Base-by-base conservation (phyloP, 2,113 vertebrate species). In the Clinocottus analis region DNA sequence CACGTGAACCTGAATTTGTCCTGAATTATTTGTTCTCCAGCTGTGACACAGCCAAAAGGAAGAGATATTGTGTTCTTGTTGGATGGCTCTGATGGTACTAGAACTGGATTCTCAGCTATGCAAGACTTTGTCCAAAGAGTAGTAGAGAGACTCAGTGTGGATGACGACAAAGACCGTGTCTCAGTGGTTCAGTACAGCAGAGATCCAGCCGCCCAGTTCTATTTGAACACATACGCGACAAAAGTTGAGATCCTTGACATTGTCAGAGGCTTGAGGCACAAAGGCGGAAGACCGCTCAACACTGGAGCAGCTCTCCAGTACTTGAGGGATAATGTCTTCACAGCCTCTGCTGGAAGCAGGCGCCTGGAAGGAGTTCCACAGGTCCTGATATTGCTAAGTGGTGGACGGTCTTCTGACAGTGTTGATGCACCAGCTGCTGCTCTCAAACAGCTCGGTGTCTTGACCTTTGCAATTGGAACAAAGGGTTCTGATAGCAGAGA, bases 301-400 rank as follows among this genome's bases (percentile, higher is more conserved):
- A 82, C 95, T 43, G 96, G 96, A 74, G 91, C 87, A 0, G 85
- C 85, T 16, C 90, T 97, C 72, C 93, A 96, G n/a, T 94, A 92
- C 2, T 89, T 93, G 0, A 37, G 83, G 81, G 91, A 87, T 11
- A 79, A 93, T 21, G 77, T 97, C 51, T 96, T 96, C 2, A 95
- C 94, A 35, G 87, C 62, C 63, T 89, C 93, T 0, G 92, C 95
- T 0, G 96, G 96, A 8, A 96, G 96, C 84, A 95, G 96, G 37
- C 93, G 93, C 0, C 92, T 94, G 56, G 94, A 95, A 13, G 93
- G 94, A 0, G 91, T 96, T 73, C 92, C 91, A 13, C 96, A 96
- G 78, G 83, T 96, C 51, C 84, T 96, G 47, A 35, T 93, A 68
- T 13, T 86, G 62, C 51, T 88, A 27, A 75, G 51, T 64, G 84